Evolutionary conservation across 2,797 vertebrate genomes (phyloP), one percentile per base, ranked within the genome.

Genomic region (Lindbergichthys nudifrons): DNA sequence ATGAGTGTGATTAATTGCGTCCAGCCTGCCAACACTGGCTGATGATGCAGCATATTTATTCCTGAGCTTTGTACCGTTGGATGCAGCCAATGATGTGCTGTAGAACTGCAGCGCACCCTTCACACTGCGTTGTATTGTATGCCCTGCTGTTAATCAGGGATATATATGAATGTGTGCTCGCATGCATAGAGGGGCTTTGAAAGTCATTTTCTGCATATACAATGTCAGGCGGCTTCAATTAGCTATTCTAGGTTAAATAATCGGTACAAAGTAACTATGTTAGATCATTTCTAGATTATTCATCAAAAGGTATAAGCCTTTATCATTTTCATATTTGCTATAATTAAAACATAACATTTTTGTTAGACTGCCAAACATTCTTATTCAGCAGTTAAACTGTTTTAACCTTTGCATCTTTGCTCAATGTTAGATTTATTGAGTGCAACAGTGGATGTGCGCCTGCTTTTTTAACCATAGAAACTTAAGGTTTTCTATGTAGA

Each of bases 1-100:
- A 30, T 73, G 69, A 87, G 73, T 61, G 77, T 84, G 78, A 90
- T 89, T 85, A 85, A 88, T 87, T 77, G 65, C 70, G 50, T 60
- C 39, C 46, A 48, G 79, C 23, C 56, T 83, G 69, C 81, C 71
- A 80, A 58, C 74, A 58, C 46, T 39, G 14, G 56, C 70, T 87
- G 83, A 87, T 85, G 82, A 91, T 69, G 54, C 79, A 85, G 80
- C 74, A 82, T 51, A 73, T 65, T 46, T 68, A 75, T 85, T 77
- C 53, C 58, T 9, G 16, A 42, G 71, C 72, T 74, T 61, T 70
- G 21, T 75, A 53, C 11, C 26, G 47, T 59, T 61, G 43, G 59
- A 84, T 47, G 70, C 64, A 65, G 62, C 68, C 75, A 51, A 3
- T 60, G 45, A 56, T 75, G 41, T 41, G 23, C 43, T 76, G 7